Base-by-base conservation (phyloP, 2,797 vertebrate species). In the Crax fasciolata region DNA sequence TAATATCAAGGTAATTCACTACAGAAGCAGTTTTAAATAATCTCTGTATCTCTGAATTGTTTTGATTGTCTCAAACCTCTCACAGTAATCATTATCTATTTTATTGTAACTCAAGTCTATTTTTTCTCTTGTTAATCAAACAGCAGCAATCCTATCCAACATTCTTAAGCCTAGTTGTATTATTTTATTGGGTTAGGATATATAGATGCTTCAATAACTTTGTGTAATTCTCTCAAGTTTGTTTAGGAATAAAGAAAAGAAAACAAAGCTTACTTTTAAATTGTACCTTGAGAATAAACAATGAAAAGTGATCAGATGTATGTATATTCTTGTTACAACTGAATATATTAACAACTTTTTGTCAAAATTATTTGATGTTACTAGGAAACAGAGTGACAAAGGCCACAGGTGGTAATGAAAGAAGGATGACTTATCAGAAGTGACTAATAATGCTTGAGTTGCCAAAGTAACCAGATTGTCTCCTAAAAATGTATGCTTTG, bases 281-380 rank as follows among this genome's bases (percentile, higher is more conserved):
- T 78, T 77, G 84, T 93, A 55, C 46, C 66, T 46, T 13, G 7
- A 95, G 61, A 96, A 75, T 71, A 74, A 93, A 78, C 82, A 96
- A 88, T 93, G 87, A 93, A 75, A 30, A 94, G 71, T 0, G 51
- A 97, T 88, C 81, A 73, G 78, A 77, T 96, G 92, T 96, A 92
- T 84, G 79, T 94, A 65, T 61, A 90, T 94, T 87, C 72, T 85
- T 84, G 68, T 97, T 96, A 90, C 62, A 78, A 70, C 70, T 51
- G 73, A 96, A 95, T 97, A 97, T 91, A 92, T 90, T 97, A 97
- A 97, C 97, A 97, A 96, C 79, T 96, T 96, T 91, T 96, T 91
- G 96, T 96, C 90, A 79, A 93, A 94, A 93, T 70, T 95, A 90
- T 62, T 94, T 86, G 44, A 79, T 39, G 65, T 96, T 95, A 96